Percentiles rank a stretch among this genome's conserved stretches.
These are phyloP conservation scores for Tineola bisselliella DNA, from an alignment of 2,888 invertebrate genomes.

Conservation along the genomic window DNA sequence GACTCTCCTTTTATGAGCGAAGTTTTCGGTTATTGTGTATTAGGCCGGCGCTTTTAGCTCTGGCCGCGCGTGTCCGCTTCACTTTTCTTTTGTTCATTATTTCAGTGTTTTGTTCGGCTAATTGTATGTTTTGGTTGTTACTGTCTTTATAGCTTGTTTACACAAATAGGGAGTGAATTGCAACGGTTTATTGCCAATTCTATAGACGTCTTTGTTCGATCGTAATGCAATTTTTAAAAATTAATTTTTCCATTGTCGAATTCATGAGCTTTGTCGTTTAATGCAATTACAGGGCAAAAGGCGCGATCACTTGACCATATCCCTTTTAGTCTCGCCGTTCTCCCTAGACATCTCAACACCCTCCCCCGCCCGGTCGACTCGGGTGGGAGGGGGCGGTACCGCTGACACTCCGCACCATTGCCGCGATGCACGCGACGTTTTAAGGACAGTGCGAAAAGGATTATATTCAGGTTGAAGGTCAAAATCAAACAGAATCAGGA, in stretches of 20 bases:
- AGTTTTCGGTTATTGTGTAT: slow-evolving; percentile 18
- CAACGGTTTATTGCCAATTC: not conserved
- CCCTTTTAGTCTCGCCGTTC: slow-evolving; percentile 22
- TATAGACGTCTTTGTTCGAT: not conserved
- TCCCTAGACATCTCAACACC: slow-evolving; percentile 20
- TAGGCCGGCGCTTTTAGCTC: slow-evolving; percentile 15
- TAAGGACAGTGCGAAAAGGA: slow-evolving; percentile 11
- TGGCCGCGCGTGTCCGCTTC: slow-evolving; percentile 44
- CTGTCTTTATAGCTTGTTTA: slow-evolving; percentile 12
- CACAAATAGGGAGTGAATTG: not conserved
- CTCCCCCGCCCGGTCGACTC: slow-evolving; percentile 21
- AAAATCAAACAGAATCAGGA: not conserved
- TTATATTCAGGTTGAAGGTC: not conserved
- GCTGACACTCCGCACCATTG: slow-evolving; percentile 13
- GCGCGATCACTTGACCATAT: slow-evolving; percentile 37
- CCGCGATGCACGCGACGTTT: slow-evolving; percentile 7
- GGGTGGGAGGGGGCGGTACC: not conserved
- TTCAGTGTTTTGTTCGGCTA: slow-evolving; percentile 15
- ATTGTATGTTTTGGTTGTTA: slow-evolving; percentile 16
- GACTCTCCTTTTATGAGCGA: slow-evolving; percentile 16
- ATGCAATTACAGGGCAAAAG: slow-evolving; percentile 20
- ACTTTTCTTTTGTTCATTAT: slow-evolving; percentile 17
- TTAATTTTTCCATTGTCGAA: not conserved
- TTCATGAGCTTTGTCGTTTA: slow-evolving; percentile 11
- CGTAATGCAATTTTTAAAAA: not conserved